A percentile compares a stretch with the other conserved stretches of the same genome.
These are phyloP conservation scores for Nyctereutes procyonoides DNA, from an alignment of 2,113 vertebrate species.

Conservation along the genomic window DNA sequence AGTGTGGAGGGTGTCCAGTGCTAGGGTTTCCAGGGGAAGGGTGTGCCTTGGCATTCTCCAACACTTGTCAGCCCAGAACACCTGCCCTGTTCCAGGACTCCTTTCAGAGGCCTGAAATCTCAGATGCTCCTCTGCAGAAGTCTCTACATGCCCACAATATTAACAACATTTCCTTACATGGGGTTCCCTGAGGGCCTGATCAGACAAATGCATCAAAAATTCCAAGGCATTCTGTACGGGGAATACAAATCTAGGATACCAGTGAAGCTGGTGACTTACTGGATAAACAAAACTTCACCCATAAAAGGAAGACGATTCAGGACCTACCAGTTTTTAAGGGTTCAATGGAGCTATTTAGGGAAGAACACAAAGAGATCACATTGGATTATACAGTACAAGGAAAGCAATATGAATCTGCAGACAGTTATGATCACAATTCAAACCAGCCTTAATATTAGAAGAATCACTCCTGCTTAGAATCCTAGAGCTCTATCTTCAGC, in stretches of 20 bases:
- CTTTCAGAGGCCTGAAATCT: neutral
- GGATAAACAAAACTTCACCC: neutral
- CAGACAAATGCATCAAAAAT: neutral
- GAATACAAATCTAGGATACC: neutral
- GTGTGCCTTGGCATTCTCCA: neutral
- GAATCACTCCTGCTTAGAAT: neutral
- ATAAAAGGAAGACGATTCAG: neutral
- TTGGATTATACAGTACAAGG: neutral
- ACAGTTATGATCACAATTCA: neutral
- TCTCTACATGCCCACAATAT: neutral
- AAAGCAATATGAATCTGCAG: neutral
- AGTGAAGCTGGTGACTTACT: neutral
- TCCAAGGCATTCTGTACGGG: neutral
- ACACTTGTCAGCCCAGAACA: neutral
- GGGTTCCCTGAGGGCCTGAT: neutral
- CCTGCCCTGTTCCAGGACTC: neutral
- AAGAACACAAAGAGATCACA: neutral
- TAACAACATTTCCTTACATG: neutral
- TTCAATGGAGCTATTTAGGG: neutral
- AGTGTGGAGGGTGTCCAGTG: neutral
- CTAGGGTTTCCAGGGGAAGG: neutral
- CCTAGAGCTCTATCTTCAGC: neutral
- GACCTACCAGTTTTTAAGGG: neutral
- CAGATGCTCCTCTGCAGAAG: rapidly evolving
- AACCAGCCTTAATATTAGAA: neutral